Percentiles rank a stretch among this genome's conserved stretches.
phyloP scores from a whole-genome alignment of 2,113 vertebrate species.

The Corvus moneduloides region DNA sequence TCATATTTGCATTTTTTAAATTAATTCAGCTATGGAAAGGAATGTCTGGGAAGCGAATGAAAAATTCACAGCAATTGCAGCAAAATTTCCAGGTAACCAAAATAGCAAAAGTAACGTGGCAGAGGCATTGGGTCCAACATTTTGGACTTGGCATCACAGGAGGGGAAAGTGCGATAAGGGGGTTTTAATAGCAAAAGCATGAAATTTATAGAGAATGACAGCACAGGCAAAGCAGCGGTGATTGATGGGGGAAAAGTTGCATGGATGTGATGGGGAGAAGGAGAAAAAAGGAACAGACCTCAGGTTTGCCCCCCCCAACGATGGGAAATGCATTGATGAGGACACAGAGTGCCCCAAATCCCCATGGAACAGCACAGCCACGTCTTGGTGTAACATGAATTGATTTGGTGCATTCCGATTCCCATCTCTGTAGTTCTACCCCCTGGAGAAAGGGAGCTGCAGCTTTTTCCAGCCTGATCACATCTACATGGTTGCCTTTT shows the following conservation, averaged over 20 bases:
- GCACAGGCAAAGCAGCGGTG: background rate
- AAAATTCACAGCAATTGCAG: background rate
- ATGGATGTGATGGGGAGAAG: background rate
- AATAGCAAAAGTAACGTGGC: background rate
- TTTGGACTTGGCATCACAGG: background rate
- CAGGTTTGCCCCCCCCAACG: fast-evolving
- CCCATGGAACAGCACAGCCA: fast-evolving
- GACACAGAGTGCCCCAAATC: background rate
- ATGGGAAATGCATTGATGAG: fast-evolving
- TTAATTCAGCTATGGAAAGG: background rate
- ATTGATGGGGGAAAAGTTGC: background rate
- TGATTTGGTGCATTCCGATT: background rate
- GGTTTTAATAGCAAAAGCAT: background rate
- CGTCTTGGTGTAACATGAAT: background rate
- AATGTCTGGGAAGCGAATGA: background rate
- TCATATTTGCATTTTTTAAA: background rate
- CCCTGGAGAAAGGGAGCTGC: background rate
- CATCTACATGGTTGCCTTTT: fast-evolving
- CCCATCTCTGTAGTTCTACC: background rate
- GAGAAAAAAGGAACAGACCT: background rate
- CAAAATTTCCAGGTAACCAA: background rate
- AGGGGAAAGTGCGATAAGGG: background rate
- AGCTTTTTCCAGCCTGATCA: background rate
- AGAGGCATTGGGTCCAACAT: background rate
- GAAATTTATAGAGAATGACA: background rate